Conservation (phyloP, 2,113 vertebrate species). For the Aplodontia rufa region DNA sequence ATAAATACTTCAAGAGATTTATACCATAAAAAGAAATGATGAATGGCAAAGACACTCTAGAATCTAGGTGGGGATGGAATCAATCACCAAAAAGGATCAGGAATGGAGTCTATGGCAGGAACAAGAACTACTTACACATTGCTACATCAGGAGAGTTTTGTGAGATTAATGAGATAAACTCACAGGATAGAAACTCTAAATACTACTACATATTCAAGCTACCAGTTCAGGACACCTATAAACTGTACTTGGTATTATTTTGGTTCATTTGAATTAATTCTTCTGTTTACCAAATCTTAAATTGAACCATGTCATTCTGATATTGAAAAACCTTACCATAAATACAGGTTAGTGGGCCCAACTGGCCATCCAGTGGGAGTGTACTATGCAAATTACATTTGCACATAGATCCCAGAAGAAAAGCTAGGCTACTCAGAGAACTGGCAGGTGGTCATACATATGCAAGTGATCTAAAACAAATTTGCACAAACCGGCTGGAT, state of each 20-base stretch:
- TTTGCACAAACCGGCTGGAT: slow-evolving; percentile 11
- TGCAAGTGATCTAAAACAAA: slow-evolving; percentile 36
- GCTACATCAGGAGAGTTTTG: neutral
- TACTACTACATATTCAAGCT: neutral
- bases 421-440: neutral
- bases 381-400: neutral
- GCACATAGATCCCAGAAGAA: neutral
- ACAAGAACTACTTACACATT: neutral
- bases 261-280: neutral
- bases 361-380: neutral
- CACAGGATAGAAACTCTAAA: neutral
- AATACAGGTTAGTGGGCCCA: neutral
- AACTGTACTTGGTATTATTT: neutral
- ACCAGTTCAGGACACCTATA: neutral
- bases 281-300: neutral
- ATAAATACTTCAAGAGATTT: neutral
- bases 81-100: neutral
- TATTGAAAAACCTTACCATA: neutral
- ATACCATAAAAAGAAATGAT: neutral
- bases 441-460: slow-evolving; percentile 55
- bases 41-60: no score
- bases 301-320: neutral
- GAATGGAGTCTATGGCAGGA: neutral
- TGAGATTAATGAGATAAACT: neutral
- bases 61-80: neutral